Evolutionary conservation across 2,888 invertebrate species (phyloP).

Genomic region (Heliconius cydno): DNA sequence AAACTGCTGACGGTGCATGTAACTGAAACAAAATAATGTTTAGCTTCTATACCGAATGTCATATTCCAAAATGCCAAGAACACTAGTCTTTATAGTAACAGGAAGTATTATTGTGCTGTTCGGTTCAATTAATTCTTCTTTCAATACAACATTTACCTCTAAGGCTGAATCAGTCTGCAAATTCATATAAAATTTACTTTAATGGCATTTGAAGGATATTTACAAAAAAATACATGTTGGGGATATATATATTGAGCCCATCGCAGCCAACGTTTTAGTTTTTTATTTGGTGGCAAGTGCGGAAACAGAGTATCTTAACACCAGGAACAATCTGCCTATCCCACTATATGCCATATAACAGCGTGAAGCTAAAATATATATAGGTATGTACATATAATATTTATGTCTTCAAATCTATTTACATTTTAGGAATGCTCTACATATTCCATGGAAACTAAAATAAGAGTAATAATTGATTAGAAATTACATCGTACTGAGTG

Average conservation of each 20-base stretch:
- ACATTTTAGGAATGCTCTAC: too few relatives aligned
- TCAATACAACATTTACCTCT: slow-evolving; percentile 60
- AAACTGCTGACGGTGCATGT: neutral
- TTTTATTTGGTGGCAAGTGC: neutral
- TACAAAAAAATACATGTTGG: too few relatives aligned
- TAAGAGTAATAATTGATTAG: too few relatives aligned
- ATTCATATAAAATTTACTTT: neutral
- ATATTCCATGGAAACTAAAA: too few relatives aligned
- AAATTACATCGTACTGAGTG: too few relatives aligned
- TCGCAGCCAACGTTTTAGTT: neutral
- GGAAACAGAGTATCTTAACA: neutral
- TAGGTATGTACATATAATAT: too few relatives aligned
- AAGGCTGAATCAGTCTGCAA: slow-evolving; percentile 58
- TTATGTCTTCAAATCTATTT: too few relatives aligned
- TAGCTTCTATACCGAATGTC: slow-evolving; percentile 58
- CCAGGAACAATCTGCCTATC: too few relatives aligned
- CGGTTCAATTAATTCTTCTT: slow-evolving; percentile 75
- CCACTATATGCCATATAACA: too few relatives aligned
- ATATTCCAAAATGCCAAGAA: slow-evolving; percentile 74
- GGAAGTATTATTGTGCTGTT: slow-evolving; percentile 71
- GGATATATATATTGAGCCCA: neutral
- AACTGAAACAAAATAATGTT: neutral
- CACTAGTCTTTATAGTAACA: slow-evolving; percentile 71
- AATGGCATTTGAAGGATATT: neutral
- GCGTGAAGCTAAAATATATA: too few relatives aligned